Conservation (phyloP, 2,888 invertebrate species). For the Lumbricus terrestris region DNA sequence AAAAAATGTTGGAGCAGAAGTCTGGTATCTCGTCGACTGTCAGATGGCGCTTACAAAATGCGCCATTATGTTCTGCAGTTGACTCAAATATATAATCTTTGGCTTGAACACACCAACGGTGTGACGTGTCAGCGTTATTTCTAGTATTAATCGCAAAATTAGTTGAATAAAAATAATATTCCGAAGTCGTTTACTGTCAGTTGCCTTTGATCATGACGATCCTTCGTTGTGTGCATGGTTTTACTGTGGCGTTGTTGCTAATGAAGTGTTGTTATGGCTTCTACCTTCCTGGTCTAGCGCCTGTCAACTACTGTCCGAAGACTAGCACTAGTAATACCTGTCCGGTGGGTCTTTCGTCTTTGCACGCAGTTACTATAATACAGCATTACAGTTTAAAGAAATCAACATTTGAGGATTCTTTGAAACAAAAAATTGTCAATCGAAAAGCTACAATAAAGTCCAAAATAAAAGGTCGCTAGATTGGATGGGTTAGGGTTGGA, state of each 20-base stretch:
- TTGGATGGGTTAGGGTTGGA: too few species aligned
- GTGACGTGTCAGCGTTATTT: conserved; percentile 14
- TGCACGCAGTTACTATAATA: neutral
- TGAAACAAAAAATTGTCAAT: neutral
- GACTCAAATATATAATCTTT: neutral
- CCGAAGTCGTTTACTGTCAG: neutral
- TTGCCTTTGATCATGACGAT: conserved; percentile 4
- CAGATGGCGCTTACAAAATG: neutral
- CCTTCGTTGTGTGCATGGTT: neutral
- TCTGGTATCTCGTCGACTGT: neutral
- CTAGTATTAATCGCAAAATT: neutral
- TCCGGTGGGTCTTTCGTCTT: conserved; percentile 6
- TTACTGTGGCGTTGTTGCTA: neutral
- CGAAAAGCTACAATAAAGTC: neutral
- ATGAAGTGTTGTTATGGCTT: conserved; percentile 61
- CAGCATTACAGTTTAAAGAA: neutral
- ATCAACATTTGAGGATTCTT: neutral
- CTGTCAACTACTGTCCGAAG: conserved; percentile 87
- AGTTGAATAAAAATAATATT: neutral
- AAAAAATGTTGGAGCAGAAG: too few species aligned
- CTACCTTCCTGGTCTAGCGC: conserved; percentile 94
- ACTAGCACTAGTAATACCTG: neutral
- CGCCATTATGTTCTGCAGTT: neutral
- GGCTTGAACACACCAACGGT: conserved; percentile 3
- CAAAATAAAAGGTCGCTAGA: neutral